Conservation (phyloP, 2,113 vertebrate species). For the Bufo bufo region DNA sequence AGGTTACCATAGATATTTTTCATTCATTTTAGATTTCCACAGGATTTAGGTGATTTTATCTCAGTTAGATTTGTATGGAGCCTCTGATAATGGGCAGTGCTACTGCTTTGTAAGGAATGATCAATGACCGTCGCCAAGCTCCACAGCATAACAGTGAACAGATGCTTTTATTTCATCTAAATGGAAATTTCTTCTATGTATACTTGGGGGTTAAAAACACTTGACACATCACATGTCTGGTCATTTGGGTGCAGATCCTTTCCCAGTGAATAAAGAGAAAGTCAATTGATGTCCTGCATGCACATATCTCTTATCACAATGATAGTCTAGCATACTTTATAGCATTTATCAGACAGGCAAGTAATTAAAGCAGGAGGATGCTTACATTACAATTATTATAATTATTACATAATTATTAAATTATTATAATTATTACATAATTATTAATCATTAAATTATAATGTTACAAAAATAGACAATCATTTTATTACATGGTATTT, state of each 20-base stretch:
- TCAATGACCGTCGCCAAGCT: constrained; percentile 1
- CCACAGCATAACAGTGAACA: constrained; percentile 6
- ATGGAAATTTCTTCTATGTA: not conserved
- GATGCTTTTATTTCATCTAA: constrained; percentile 4
- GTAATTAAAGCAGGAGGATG: too few relatives aligned
- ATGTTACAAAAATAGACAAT: too few relatives aligned
- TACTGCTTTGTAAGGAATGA: constrained; percentile 11
- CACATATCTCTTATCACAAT: not conserved
- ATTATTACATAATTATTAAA: too few relatives aligned
- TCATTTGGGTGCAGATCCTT: not conserved
- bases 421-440: too few relatives aligned
- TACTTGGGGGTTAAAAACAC: constrained; percentile 10
- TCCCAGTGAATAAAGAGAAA: constrained; percentile 3
- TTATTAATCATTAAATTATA: too few relatives aligned
- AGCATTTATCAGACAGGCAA: too few relatives aligned
- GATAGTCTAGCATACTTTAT: too few relatives aligned
- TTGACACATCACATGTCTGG: not conserved
- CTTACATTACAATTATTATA: too few relatives aligned
- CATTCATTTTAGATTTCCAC: not conserved
- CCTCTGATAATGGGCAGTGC: not conserved
- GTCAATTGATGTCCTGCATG: not conserved
- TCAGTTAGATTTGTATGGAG: constrained; percentile 3
- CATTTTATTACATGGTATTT: too few relatives aligned
- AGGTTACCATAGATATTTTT: not conserved
- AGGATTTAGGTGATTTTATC: constrained; percentile 12